Evolutionary conservation across 2,888 invertebrate genomes (phyloP), one percentile per base, ranked within the genome.

Genomic region (Pheosia gnoma): DNA sequence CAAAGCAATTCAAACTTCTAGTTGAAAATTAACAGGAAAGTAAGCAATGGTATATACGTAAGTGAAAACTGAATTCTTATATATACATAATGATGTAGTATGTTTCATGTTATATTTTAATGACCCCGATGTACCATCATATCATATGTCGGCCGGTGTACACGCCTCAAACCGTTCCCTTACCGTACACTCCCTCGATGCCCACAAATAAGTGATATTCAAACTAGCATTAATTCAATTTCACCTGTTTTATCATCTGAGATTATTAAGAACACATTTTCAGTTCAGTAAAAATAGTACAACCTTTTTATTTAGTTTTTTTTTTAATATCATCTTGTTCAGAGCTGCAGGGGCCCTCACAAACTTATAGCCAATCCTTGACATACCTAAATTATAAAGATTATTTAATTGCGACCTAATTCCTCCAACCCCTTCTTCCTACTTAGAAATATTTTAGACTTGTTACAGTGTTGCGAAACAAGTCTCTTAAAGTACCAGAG

Each of bases 1-100:
- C 88, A 88, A 85, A 83, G 83, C 81, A 82, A 84, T 83, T 83
- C 78, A 82, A 84, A 71, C 66, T 67, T 74, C 63, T 72, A 74
- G 71, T 70, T 65, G 75, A 75, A 66, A 67, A 67, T 62, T 61
- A 74, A 66, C 59, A 66, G 64, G 61, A 67, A 65, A 62, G 68
- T 66, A 53, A 52, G 10, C 13, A 25, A 25, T 25, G 25, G 25
- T 65, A 61, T 66, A 68, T n/a, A 66, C 66, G 63, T 67, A 62
- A 68, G 70, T 74, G 67, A 72, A 66, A 74, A 64, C 65, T 67
- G 74, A 69, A 60, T 72, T 77, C 75, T 69, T 75, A 77, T 75
- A 74, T 75, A 74, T 77, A 77, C 76, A 77, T 74, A 74, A 73
- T 74, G 73, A 60, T 61, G 64, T 74, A 75, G 60, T 60, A 65